phyloP scores from a whole-genome alignment of 2,888 invertebrate species.

The Eristalis arbustorum region DNA sequence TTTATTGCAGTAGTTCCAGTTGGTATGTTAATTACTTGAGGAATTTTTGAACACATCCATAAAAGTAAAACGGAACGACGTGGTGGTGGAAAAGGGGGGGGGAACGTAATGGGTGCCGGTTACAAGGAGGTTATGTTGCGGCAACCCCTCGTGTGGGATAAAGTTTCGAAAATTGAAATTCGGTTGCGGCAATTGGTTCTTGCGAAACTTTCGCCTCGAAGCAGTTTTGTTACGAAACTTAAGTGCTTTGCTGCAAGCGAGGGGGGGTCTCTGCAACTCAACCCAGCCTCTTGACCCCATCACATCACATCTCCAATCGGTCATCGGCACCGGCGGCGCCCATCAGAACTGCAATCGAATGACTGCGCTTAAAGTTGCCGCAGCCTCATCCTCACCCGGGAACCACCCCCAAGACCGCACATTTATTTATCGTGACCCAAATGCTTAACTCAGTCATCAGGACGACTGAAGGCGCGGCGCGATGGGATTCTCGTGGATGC shows the following conservation, averaged over 20 bases:
- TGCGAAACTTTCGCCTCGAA: slow-evolving; percentile 2
- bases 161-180: slow-evolving; percentile 42
- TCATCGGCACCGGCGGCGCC: not conserved
- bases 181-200: slow-evolving; percentile 57
- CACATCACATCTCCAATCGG: not conserved
- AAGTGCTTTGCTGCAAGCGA: not conserved
- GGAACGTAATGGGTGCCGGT: not conserved
- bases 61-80: slow-evolving; percentile 50
- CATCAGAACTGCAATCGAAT: not conserved
- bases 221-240: not conserved
- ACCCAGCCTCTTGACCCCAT: not conserved
- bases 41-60: slow-evolving; percentile 61
- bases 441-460: slow-evolving; percentile 35
- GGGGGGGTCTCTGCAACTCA: not conserved
- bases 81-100: not conserved
- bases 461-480: not conserved
- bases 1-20: slow-evolving; percentile 64
- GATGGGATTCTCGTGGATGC: not conserved
- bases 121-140: slow-evolving; percentile 46
- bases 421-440: slow-evolving; percentile 23
- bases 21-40: slow-evolving; percentile 67
- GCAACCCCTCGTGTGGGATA: slow-evolving; percentile 27
- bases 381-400: not conserved
- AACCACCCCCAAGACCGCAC: not conserved
- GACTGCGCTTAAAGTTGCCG: not conserved